Percentiles rank a stretch among this genome's conserved stretches.
Conservation (phyloP, 2,888 invertebrate species). For the Volucella inanis region DNA sequence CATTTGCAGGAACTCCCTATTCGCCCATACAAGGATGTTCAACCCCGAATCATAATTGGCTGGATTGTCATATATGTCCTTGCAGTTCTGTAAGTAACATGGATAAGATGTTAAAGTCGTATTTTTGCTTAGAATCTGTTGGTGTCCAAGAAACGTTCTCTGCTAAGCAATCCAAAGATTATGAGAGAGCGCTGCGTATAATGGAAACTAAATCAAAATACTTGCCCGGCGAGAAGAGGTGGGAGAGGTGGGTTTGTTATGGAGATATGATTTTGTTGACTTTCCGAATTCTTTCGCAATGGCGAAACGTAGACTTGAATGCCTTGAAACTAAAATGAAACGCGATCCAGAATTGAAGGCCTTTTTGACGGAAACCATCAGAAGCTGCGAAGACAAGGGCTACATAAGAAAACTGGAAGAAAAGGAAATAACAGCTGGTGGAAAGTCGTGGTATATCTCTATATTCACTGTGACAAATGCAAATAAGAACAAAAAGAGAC, state of each 20-base stretch:
- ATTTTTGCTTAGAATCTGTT: slow-evolving; percentile 62
- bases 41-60: slow-evolving; percentile 52
- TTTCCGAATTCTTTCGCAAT: too few species aligned
- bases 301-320: slow-evolving; percentile 50
- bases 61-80: slow-evolving; percentile 63
- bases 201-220: slow-evolving; percentile 55
- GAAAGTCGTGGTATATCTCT: slow-evolving; percentile 54
- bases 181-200: slow-evolving; percentile 46
- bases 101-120: slow-evolving; percentile 51
- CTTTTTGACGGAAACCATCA: slow-evolving; percentile 55
- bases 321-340: slow-evolving; percentile 51
- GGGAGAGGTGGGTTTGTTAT: slow-evolving; percentile 50
- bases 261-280: too few species aligned
- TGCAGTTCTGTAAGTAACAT: slow-evolving; percentile 45
- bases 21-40: slow-evolving; percentile 39
- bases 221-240: slow-evolving; percentile 30
- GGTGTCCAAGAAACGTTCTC: slow-evolving; percentile 18
- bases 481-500: slow-evolving; percentile 56
- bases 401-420: slow-evolving; percentile 33
- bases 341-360: slow-evolving; percentile 37
- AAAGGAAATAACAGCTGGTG: slow-evolving; percentile 39
- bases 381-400: slow-evolving; percentile 46
- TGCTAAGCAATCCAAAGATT: slow-evolving; percentile 51
- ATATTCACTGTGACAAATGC: slow-evolving; percentile 52
- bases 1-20: slow-evolving; percentile 30